phyloP scores from a whole-genome alignment of 2,888 invertebrate genomes.

The Belgica antarctica region DNA sequence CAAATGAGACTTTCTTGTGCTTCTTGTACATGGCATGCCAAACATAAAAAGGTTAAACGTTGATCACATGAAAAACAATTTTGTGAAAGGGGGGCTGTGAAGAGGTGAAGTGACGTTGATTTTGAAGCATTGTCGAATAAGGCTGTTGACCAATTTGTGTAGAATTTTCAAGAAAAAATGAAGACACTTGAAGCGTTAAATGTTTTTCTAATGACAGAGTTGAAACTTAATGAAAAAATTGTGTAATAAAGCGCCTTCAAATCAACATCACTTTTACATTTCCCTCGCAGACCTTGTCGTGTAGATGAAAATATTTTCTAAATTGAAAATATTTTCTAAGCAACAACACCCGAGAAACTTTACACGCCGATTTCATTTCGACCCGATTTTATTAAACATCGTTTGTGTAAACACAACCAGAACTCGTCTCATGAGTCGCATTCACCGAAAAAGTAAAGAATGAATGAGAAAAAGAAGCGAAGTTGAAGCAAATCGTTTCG shows the following conservation, averaged over 20 bases:
- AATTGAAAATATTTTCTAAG: not conserved
- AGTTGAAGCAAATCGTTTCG: slow-evolving; percentile 1
- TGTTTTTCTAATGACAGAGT: no score
- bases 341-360: no score
- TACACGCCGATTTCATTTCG: not conserved
- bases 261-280: no score
- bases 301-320: slow-evolving; percentile 34
- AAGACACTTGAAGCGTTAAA: no score
- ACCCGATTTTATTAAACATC: slow-evolving; percentile 3
- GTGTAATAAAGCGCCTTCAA: no score
- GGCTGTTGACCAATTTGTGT: no score
- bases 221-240: no score
- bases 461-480: not conserved
- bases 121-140: not conserved
- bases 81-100: no score
- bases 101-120: not conserved
- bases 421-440: not conserved
- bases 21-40: not conserved
- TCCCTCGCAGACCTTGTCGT: slow-evolving; percentile 4
- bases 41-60: slow-evolving; percentile 7
- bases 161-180: no score
- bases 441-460: not conserved
- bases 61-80: slow-evolving; percentile 27
- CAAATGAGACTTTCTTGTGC: slow-evolving; percentile 33
- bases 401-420: not conserved